Evolutionary conservation across 2,113 vertebrate species (phyloP), one percentile per base, ranked within the genome.

Genomic region (Hemichromis elongatus): DNA sequence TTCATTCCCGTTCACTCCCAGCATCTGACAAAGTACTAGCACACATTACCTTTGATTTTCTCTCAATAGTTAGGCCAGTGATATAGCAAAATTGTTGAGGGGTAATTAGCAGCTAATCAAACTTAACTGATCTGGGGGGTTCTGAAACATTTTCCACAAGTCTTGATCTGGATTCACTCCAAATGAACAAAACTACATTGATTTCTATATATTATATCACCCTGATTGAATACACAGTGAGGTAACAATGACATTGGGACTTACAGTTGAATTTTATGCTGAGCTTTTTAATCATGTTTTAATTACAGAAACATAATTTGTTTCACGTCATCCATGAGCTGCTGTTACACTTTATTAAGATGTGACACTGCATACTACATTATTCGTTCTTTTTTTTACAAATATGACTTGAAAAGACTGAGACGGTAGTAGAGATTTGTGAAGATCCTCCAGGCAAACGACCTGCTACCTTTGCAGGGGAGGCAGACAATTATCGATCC

Each of bases 401-500:
- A 45, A 45, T 28, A 33, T 14, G 73, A 66, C 10, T 6, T 37
- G 40, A 56, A 66, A 68, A 83, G 21, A 50, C 28, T 55, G 28
- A 70, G 24, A 45, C 14, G 24, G 45, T 4, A 42, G 52, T 42
- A 35, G 14, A 73, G 61, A 66, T 83, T 86, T 85, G 54, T 79
- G 59, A 37, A 79, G 77, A 80, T 83, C 70, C 88, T 79, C 18
- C 50, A 85, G 91, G 87, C 81, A 40, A 75, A 42, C 21, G 68
- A 54, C 47, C 78, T 28, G 77, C 59, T 70, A n/a, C n/a, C 21
- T 80, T 55, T 45, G 59, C 68, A 11, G 80, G 42, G 26, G 33
- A 56, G 28, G 18, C 85, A 84, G 70, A 59, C 54, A 16, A 79
- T 47, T 80, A 92, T 93, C 37, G 61, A 94, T 92, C 63, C 59